Percentiles rank a stretch among this genome's conserved stretches.
Conservation (phyloP, 2,888 invertebrate genomes). For the Pollenia labialis region DNA sequence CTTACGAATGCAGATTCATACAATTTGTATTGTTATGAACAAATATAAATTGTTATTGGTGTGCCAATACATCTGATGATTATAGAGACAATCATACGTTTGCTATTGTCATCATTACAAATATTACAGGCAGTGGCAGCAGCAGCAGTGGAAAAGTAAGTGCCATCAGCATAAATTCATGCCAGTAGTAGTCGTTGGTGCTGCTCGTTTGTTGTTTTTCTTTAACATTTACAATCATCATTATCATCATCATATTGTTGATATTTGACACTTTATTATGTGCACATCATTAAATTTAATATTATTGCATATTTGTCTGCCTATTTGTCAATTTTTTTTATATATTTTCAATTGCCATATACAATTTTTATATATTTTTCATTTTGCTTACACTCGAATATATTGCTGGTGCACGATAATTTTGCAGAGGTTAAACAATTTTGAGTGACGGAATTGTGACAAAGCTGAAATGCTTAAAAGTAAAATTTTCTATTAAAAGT, state of each 20-base stretch:
- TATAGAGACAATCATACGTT: conserved; percentile 51
- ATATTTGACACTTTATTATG: conserved; percentile 81
- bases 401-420: not conserved
- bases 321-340: conserved; percentile 66
- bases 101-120: conserved; percentile 35
- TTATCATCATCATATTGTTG: conserved; percentile 71
- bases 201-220: not conserved
- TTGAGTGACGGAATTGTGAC: not conserved
- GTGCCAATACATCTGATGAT: conserved; percentile 49
- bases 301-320: conserved; percentile 71
- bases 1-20: not conserved
- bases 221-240: conserved; percentile 64
- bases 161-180: conserved; percentile 25
- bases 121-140: conserved; percentile 6
- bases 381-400: conserved; percentile 18
- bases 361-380: conserved; percentile 42
- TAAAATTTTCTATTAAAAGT: not conserved
- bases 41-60: conserved; percentile 54
- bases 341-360: conserved; percentile 44
- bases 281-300: conserved; percentile 81
- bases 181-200: not conserved
- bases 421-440: not conserved
- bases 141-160: not conserved
- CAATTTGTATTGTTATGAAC: conserved; percentile 24
- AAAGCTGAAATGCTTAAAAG: not conserved